Evolutionary conservation across 2,797 vertebrate species (phyloP), one percentile per base, ranked within the genome.

Genomic region (Somateria mollissima): DNA sequence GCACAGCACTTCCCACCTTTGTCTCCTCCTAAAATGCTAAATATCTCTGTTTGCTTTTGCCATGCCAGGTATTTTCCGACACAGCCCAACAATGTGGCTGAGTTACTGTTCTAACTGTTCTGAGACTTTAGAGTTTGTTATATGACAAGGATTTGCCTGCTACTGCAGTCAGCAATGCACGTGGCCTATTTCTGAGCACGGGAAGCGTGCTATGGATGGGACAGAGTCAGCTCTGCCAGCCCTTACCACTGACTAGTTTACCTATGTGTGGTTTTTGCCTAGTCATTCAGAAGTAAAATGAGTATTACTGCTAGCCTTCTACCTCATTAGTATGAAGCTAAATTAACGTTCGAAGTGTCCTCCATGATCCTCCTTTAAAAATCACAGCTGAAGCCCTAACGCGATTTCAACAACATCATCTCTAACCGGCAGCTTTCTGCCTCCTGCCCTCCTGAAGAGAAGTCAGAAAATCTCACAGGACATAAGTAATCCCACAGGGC

Each of bases 381-480:
- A 80, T 15, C 47, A 65, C 51, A 73, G 70, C 17, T 61, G 45
- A 89, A 47, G 27, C 71, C 47, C 60, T 45, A 53, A 47, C 41
- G 78, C 18, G 83, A 20, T 74, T 86, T 85, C 65, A 69, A 77
- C 58, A 86, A 10, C 19, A 87, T 6, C 4, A 6, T 25, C 43
- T 77, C 89, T 27, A 82, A 72, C 49, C 70, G 39, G 70, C 36
- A 84, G 45, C 17, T 69, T 57, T 87, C 64, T 73, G 64, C 89
- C 78, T 43, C 43, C 30, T 57, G 37, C 36, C 65, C 34, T 58
- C 75, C 9, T 10, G 70, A 64, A 65, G 34, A 51, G 6, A 20
- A 92, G 56, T 43, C 87, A 65, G 25, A 76, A 84, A 79, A 74
- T 30, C 89, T 79, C 61, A 37, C 43, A 76, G 71, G 71, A 72